These are phyloP conservation scores for Oceanodroma leucorhoa DNA, from an alignment of 2,797 vertebrate species.

Conservation along the genomic window DNA sequence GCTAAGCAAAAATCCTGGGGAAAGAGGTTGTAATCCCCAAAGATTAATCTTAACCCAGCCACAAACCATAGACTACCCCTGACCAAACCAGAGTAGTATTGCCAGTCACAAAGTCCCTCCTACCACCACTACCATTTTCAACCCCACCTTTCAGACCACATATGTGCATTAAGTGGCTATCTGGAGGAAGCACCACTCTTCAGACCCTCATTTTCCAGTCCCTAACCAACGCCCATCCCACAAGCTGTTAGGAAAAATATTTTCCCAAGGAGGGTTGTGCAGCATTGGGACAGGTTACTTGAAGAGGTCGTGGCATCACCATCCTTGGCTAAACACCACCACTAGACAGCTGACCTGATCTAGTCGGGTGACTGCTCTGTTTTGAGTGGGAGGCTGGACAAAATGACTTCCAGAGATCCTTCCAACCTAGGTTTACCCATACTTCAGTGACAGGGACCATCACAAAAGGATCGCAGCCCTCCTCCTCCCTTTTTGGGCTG, in stretches of 20 bases:
- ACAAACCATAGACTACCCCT: neutral
- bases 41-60: neutral
- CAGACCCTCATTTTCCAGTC: neutral
- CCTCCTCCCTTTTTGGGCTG: neutral
- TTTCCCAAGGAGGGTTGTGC: neutral
- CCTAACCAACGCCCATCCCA: neutral
- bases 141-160: neutral
- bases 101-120: neutral
- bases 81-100: neutral
- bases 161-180: neutral
- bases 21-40: neutral
- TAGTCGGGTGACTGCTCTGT: neutral
- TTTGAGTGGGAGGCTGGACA: neutral
- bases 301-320: neutral
- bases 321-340: neutral
- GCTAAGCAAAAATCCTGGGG: neutral
- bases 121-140: neutral
- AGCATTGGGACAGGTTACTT: neutral
- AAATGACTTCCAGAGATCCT: neutral
- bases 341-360: neutral
- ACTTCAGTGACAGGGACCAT: neutral
- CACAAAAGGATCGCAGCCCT: neutral
- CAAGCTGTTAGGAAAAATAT: neutral
- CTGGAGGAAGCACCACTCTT: neutral
- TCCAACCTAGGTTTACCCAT: neutral